phyloP scores from a whole-genome alignment of 2,113 vertebrate genomes.

The Physeter macrocephalus region DNA sequence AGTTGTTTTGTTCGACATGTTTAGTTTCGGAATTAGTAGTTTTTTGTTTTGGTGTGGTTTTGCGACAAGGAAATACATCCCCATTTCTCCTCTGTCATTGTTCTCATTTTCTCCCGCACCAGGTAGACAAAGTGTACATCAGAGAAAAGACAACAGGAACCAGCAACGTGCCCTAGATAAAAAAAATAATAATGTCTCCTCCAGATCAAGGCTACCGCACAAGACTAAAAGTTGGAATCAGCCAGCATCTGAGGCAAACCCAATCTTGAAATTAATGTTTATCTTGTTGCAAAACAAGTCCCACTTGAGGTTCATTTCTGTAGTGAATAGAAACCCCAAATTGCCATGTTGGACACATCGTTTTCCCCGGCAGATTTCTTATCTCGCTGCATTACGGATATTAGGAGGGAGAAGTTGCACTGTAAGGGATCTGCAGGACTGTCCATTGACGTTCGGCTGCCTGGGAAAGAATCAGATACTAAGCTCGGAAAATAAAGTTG shows the following conservation, averaged over 20 bases:
- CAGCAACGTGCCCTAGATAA: background rate
- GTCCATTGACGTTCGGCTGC: background rate
- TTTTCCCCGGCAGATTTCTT: background rate
- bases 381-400: background rate
- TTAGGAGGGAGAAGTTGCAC: background rate
- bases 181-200: background rate
- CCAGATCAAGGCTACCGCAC: background rate
- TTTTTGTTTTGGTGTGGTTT: background rate
- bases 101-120: background rate
- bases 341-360: background rate
- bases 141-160: background rate
- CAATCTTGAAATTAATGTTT: background rate
- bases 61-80: background rate
- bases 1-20: background rate
- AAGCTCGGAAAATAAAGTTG: background rate
- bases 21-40: background rate
- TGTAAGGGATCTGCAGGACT: background rate
- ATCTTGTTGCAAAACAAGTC: background rate
- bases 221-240: background rate
- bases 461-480: background rate
- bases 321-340: background rate
- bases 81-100: background rate
- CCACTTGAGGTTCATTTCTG: background rate
- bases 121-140: background rate
- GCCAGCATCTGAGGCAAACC: background rate